Conservation (phyloP, 1,140 invertebrate genomes). For the Gryllus bimaculatus region DNA sequence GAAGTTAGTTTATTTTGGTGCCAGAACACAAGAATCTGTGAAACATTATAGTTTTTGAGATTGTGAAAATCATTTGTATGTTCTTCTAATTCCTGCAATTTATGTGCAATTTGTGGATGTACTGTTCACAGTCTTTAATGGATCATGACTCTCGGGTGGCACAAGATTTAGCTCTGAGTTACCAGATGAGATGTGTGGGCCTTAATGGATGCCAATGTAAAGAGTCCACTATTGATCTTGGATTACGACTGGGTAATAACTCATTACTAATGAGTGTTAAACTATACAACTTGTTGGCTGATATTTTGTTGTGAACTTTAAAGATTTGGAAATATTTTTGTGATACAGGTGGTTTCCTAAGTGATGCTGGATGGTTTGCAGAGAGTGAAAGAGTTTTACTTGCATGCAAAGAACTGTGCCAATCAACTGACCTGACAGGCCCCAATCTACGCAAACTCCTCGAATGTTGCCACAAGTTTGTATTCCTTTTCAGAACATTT, state of each 20-base stretch:
- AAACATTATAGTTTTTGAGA: not conserved
- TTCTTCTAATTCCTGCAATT: not conserved
- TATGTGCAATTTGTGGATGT: not conserved
- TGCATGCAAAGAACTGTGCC: slow-evolving; percentile 50
- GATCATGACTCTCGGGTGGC: slow-evolving; percentile 49
- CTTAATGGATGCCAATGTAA: not conserved
- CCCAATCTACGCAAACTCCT: slow-evolving; percentile 42
- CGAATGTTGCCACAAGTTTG: slow-evolving; percentile 64
- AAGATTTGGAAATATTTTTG: not conserved
- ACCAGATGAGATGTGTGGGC: slow-evolving; percentile 8
- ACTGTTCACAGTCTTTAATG: slow-evolving; percentile 44
- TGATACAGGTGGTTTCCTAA: slow-evolving; percentile 59
- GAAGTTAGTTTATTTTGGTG: not conserved
- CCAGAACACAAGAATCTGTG: not conserved
- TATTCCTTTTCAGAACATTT: not conserved
- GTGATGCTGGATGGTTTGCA: slow-evolving; percentile 74
- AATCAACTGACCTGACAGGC: slow-evolving; percentile 37
- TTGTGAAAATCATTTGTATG: not conserved
- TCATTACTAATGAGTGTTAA: not conserved
- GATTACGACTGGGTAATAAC: slow-evolving; percentile 43
- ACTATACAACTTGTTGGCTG: not conserved
- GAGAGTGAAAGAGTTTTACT: slow-evolving; percentile 61
- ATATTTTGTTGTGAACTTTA: not conserved
- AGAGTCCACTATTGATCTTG: slow-evolving; percentile 40
- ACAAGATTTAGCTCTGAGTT: slow-evolving; percentile 36